Evolutionary conservation across 2,113 vertebrate species (phyloP).

Genomic region (Sinocyclocheilus rhinocerous): DNA sequence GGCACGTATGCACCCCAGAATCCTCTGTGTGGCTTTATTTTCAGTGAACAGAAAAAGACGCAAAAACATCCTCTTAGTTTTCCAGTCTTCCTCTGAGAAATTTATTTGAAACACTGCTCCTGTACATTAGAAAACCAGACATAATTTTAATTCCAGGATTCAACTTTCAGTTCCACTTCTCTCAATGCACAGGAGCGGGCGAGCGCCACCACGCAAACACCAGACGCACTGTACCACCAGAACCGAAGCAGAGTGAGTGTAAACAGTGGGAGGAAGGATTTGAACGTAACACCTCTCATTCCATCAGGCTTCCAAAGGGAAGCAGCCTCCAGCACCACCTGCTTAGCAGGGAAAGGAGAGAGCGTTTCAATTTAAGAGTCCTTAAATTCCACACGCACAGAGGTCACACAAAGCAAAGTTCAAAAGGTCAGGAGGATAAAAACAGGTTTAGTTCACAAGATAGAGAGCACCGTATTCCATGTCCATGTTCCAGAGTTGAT

Average conservation of each 20-base stretch:
- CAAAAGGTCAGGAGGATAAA: conserved; percentile 49
- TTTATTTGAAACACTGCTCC: conserved; percentile 57
- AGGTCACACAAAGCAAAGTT: conserved; percentile 33
- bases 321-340: conserved; percentile 64
- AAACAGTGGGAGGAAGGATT: conserved; percentile 52
- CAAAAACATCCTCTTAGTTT: conserved; percentile 30
- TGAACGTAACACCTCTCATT: conserved; percentile 48
- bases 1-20: background rate
- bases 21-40: background rate
- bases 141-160: conserved; percentile 45
- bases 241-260: conserved; percentile 47
- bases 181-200: conserved; percentile 14
- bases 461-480: conserved; percentile 58
- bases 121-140: conserved; percentile 50
- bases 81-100: conserved; percentile 55
- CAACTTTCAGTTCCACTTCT: conserved; percentile 54
- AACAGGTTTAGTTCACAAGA: conserved; percentile 53
- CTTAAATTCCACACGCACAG: conserved; percentile 52
- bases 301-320: conserved; percentile 66
- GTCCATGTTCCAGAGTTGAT: conserved; percentile 20
- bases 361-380: conserved; percentile 58
- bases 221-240: conserved; percentile 5
- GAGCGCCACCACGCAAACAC: conserved; percentile 32
- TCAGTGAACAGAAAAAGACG: conserved; percentile 18
- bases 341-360: conserved; percentile 67